Conservation (phyloP, 1,140 invertebrate genomes). For the Cotesia glomerata region DNA sequence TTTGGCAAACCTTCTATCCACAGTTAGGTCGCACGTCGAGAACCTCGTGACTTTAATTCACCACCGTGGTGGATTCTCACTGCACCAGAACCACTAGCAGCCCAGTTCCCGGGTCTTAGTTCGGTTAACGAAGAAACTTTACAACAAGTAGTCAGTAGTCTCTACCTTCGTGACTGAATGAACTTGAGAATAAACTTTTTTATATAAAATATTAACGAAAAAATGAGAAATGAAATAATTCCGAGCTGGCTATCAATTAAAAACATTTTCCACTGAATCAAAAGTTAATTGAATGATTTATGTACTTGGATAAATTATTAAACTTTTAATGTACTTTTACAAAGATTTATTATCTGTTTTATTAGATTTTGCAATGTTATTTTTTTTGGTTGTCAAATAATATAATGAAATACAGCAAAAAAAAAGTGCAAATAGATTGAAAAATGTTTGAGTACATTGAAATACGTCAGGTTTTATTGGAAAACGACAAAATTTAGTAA, state of each 20-base stretch:
- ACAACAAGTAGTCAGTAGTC: background rate
- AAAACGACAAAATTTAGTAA: too few species aligned
- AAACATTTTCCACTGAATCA: background rate
- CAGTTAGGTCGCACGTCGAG: background rate
- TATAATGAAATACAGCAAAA: too few species aligned
- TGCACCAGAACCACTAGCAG: too few species aligned
- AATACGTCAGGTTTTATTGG: too few species aligned
- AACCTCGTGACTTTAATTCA: slow-evolving; percentile 26
- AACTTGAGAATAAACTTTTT: background rate
- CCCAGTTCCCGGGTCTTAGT: background rate
- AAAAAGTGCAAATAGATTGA: too few species aligned
- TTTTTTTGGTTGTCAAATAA: too few species aligned
- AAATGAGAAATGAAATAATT: background rate
- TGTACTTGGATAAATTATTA: background rate
- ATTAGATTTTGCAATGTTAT: too few species aligned
- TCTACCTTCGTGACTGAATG: background rate
- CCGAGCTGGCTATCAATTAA: background rate
- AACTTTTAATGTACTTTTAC: background rate
- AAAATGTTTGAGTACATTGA: too few species aligned
- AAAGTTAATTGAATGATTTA: background rate
- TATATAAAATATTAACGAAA: background rate
- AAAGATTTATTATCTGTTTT: too few species aligned
- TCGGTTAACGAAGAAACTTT: slow-evolving; percentile 25
- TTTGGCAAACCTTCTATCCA: too few species aligned
- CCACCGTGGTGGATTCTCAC: background rate